Evolutionary conservation across 2,888 invertebrate genomes (phyloP).

Genomic region (Ceriagrion tenellum): DNA sequence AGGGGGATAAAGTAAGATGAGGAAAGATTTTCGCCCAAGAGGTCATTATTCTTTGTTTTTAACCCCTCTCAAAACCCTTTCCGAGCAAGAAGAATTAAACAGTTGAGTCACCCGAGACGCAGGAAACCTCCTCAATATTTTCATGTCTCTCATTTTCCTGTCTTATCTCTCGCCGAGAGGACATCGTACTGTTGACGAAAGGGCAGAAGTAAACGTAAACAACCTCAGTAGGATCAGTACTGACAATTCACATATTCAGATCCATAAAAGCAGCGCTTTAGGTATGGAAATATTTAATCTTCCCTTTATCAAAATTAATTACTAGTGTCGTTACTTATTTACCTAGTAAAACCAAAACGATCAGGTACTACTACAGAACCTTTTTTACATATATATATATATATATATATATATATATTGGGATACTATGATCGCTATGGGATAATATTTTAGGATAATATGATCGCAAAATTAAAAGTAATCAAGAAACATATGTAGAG

Average conservation of each 20-base stretch:
- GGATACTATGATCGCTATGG: too few species aligned
- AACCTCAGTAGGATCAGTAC: neutral
- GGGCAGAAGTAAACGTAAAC: neutral
- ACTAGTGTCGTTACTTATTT: too few species aligned
- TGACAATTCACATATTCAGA: neutral
- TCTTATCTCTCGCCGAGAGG: neutral
- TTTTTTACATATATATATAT: too few species aligned
- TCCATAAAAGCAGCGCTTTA: neutral
- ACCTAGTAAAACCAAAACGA: too few species aligned
- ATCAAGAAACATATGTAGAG: too few species aligned
- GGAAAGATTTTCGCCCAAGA: neutral
- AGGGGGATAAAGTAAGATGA: too few species aligned
- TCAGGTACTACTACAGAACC: too few species aligned
- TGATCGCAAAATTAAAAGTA: too few species aligned
- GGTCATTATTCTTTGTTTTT: slow-evolving; percentile 5
- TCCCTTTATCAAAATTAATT: too few species aligned
- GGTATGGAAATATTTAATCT: neutral
- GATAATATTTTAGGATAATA: too few species aligned
- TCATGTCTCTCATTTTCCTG: neutral
- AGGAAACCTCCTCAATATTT: neutral
- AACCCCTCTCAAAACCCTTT: neutral
- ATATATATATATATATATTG: too few species aligned
- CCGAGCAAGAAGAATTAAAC: neutral
- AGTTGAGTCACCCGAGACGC: neutral
- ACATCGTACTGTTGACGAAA: neutral